These are phyloP conservation scores for Pristionchus japonicus DNA, from an alignment of 2,888 invertebrate species.

Conservation along the genomic window DNA sequence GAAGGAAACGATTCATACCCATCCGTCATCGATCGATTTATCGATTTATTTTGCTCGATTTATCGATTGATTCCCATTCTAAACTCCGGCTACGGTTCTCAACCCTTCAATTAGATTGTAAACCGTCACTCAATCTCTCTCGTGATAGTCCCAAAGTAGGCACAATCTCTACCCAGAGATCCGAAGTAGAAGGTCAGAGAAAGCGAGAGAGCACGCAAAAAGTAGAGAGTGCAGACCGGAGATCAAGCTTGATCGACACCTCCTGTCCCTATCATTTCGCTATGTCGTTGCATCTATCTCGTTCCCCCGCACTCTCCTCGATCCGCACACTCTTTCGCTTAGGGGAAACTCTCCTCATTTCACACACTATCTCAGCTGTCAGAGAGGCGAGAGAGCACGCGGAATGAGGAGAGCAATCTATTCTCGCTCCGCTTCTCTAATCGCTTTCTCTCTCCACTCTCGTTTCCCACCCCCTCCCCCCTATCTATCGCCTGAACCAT, in stretches of 20 bases:
- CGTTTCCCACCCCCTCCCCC: not conserved
- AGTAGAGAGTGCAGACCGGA: not conserved
- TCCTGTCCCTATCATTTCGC: conserved; percentile 5
- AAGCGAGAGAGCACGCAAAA: not conserved
- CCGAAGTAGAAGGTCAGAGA: no score
- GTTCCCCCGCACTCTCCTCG: conserved; percentile 5
- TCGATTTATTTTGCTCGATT: not conserved
- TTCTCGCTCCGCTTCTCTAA: not conserved
- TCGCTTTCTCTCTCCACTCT: not conserved
- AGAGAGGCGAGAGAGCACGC: not conserved
- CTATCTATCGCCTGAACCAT: not conserved
- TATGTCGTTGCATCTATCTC: not conserved
- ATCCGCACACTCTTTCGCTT: not conserved
- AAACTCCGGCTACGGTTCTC: not conserved
- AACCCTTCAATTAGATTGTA: not conserved
- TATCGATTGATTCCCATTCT: not conserved
- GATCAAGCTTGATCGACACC: not conserved
- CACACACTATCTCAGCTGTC: not conserved
- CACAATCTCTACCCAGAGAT: no score
- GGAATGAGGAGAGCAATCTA: not conserved
- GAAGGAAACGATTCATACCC: not conserved
- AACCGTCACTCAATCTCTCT: not conserved
- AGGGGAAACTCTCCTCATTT: not conserved
- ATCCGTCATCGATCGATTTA: conserved; percentile 2
- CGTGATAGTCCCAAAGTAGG: not conserved